These are phyloP conservation scores for Tethea ocularis DNA, from an alignment of 2,888 invertebrate species.

Conservation along the genomic window DNA sequence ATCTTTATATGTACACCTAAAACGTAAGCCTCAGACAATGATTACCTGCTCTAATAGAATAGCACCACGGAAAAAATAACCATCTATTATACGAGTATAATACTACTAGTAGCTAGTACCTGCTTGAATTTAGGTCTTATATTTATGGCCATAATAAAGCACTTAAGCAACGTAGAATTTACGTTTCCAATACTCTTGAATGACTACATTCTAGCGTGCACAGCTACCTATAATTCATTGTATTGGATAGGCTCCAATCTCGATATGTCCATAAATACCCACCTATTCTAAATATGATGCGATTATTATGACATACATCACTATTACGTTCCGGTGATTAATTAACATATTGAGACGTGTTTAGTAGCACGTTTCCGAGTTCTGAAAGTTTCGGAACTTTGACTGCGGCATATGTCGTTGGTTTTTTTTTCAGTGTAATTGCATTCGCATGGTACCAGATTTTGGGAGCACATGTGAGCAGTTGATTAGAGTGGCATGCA, in stretches of 20 bases:
- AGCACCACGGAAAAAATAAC: neutral
- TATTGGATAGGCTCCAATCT: constrained; percentile 1
- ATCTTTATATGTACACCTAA: neutral
- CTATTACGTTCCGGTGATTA: neutral
- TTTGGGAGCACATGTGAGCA: neutral
- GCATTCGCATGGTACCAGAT: neutral
- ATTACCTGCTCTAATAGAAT: neutral
- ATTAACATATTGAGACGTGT: neutral
- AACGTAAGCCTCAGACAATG: neutral
- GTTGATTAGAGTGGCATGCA: neutral
- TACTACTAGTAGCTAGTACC: too few species aligned
- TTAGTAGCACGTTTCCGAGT: too few species aligned
- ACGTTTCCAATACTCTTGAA: neutral
- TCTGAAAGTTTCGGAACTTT: neutral
- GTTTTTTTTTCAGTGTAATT: neutral
- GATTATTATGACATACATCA: neutral
- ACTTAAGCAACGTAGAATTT: neutral
- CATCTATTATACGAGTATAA: neutral
- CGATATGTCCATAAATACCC: neutral
- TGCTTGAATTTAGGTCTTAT: neutral
- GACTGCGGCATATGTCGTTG: neutral
- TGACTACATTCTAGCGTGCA: neutral
- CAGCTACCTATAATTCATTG: neutral
- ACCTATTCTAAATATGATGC: neutral
- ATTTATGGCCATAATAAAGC: constrained; percentile 2